A percentile compares a stretch with the other conserved stretches of the same genome.
phyloP scores from a whole-genome alignment of 2,888 invertebrate genomes.

The Cremastinae sp. region DNA sequence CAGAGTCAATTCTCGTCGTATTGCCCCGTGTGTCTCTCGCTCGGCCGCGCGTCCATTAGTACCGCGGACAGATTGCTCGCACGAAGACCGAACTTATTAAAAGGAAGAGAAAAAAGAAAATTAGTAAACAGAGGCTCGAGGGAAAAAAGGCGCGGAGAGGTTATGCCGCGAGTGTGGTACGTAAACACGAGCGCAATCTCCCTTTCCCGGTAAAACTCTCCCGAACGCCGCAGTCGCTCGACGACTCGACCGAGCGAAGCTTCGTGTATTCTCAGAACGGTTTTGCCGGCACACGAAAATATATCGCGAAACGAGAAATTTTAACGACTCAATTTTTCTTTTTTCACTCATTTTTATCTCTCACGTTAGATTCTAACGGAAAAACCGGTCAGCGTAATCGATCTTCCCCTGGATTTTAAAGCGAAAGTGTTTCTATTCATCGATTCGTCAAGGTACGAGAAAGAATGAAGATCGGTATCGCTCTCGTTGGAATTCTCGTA shows the following conservation, averaged over 20 bases:
- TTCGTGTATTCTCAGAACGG: slow-evolving; percentile 12
- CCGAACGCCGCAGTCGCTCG: slow-evolving; percentile 42
- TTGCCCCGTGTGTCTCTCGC: slow-evolving; percentile 48
- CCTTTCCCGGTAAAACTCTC: slow-evolving; percentile 45
- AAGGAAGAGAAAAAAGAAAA: slow-evolving; percentile 29
- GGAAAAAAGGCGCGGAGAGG: slow-evolving; percentile 13
- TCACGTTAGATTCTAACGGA: slow-evolving; percentile 22
- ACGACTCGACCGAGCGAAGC: slow-evolving; percentile 40
- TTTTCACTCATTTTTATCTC: slow-evolving; percentile 1
- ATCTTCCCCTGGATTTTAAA: slow-evolving; percentile 7
- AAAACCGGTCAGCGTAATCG: slow-evolving; percentile 5
- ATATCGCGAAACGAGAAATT: neutral
- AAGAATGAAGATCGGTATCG: slow-evolving; percentile 64
- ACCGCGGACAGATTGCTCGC: slow-evolving; percentile 2
- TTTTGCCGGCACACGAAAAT: slow-evolving; percentile 1
- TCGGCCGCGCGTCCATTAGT: slow-evolving; percentile 18
- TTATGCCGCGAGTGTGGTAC: slow-evolving; percentile 29
- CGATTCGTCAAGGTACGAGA: slow-evolving; percentile 21
- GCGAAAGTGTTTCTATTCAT: slow-evolving; percentile 49
- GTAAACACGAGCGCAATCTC: slow-evolving; percentile 16
- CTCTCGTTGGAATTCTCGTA: slow-evolving; percentile 59
- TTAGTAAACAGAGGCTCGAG: no score
- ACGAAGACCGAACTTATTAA: slow-evolving; percentile 10
- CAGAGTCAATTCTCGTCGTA: slow-evolving; percentile 46
- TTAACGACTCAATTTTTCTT: neutral